Evolutionary conservation across 1,140 invertebrate species (phyloP), one percentile per base, ranked within the genome.

Genomic region (Drosophila orena): DNA sequence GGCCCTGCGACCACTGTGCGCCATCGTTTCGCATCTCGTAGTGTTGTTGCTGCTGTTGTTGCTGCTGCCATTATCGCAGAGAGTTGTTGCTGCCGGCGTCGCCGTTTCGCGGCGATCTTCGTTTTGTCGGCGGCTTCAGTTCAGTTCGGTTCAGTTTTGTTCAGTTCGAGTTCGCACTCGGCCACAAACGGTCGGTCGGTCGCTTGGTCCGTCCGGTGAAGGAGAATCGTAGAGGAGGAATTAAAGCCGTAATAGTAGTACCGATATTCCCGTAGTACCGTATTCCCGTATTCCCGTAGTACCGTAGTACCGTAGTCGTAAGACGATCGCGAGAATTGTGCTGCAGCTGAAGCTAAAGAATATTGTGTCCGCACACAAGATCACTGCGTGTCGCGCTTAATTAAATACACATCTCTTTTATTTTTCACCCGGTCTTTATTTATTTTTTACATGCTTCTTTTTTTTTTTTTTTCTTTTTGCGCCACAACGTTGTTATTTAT

Each of bases 101-200:
- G 61, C 37, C 46, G 35, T 54, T 54, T 49, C 52, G 56, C 38
- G n/a, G 12, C 22, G 69, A 30, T 50, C 47, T 37, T 52, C 40
- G 37, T 38, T 43, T 69, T 30, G 60, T 59, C 68, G 55, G 37
- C 49, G 44, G 22, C 44, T 55, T 57, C 47, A 72, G 47, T 64
- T 75, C 73, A 76, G 71, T 77, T 77, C 52, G 68, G 53, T 64
- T 75, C 72, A n/a, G n/a, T n/a, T n/a, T n/a, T n/a, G n/a, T n/a
- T n/a, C n/a, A 76, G 71, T 77, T 77, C 53, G 50, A 69, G 74
- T 77, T 77, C 73, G 72, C 73, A 77, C 73, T 77, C 55, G 73
- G 73, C 73, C 60, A 73, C 68, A 75, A 71, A 43, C 53, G 56
- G 55, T 35, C 54, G 42, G 42, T 44, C 15, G n/a, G 40, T 8